A percentile compares a stretch with the other conserved stretches of the same genome.
These are phyloP conservation scores for Monochamus saltuarius DNA, from an alignment of 1,140 invertebrate genomes.

Conservation along the genomic window DNA sequence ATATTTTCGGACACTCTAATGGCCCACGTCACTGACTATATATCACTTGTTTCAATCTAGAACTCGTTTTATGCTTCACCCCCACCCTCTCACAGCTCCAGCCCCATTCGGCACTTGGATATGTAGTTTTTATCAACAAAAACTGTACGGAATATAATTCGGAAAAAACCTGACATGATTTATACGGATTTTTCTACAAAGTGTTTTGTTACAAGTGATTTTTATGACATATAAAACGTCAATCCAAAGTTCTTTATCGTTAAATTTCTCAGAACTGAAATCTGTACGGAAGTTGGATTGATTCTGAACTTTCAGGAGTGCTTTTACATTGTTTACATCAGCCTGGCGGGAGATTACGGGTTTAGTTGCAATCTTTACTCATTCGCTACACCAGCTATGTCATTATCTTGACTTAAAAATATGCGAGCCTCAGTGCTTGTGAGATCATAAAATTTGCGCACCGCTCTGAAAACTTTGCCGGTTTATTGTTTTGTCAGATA, in stretches of 20 bases:
- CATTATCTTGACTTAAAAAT: conserved; percentile 1
- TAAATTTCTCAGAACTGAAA: conserved; percentile 26
- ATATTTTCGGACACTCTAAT: conserved; percentile 55
- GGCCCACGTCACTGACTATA: conserved; percentile 52
- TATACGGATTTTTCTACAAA: conserved; percentile 38
- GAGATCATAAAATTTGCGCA: conserved; percentile 1
- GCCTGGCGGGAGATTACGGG: not conserved
- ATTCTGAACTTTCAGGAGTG: conserved; percentile 6
- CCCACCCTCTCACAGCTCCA: conserved; percentile 1
- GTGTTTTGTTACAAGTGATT: conserved; percentile 43
- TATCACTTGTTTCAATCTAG: conserved; percentile 54
- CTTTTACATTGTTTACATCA: conserved; percentile 17
- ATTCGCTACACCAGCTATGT: not conserved
- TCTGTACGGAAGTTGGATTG: not conserved
- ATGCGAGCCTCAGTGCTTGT: not conserved
- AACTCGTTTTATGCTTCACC: conserved; percentile 51
- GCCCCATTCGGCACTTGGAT: conserved; percentile 10
- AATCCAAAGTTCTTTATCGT: conserved; percentile 36
- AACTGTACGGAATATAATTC: conserved; percentile 21
- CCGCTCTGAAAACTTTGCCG: not conserved
- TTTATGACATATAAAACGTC: conserved; percentile 40
- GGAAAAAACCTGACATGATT: conserved; percentile 34
- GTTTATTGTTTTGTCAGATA: conserved; percentile 1
- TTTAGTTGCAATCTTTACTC: not conserved
- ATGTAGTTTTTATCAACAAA: conserved; percentile 11